Evolutionary conservation across 2,888 invertebrate genomes (phyloP).

Genomic region (Protodeltote pygarga): DNA sequence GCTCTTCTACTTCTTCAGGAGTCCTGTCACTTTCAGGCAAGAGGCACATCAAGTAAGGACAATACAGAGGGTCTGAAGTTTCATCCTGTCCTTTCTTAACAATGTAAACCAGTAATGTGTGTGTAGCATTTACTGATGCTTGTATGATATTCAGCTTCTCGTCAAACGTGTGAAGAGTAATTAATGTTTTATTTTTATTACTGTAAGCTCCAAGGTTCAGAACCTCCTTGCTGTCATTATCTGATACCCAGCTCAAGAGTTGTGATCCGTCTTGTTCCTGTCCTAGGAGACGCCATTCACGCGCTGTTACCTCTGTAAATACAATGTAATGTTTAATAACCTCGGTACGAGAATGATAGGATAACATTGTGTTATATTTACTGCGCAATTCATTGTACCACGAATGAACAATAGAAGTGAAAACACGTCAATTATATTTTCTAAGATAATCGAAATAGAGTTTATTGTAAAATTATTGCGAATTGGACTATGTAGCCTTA

Average conservation of each 20-base stretch:
- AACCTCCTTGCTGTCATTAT: slow-evolving; percentile 60
- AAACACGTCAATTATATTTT: neutral
- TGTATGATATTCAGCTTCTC: slow-evolving; percentile 91
- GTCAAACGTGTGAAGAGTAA: slow-evolving; percentile 88
- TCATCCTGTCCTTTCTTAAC: slow-evolving; percentile 83
- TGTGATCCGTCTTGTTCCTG: slow-evolving; percentile 93
- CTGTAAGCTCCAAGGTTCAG: slow-evolving; percentile 88
- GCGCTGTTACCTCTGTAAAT: slow-evolving; percentile 87
- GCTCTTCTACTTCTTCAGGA: slow-evolving; percentile 78
- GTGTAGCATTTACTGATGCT: slow-evolving; percentile 91
- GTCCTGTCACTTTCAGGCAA: slow-evolving; percentile 71
- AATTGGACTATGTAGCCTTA: slow-evolving; percentile 4
- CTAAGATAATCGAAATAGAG: slow-evolving; percentile 1
- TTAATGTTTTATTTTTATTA: slow-evolving; percentile 86
- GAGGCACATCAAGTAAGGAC: slow-evolving; percentile 88
- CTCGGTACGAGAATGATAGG: neutral
- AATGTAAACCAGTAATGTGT: slow-evolving; percentile 90
- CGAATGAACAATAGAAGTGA: neutral
- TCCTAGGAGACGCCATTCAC: slow-evolving; percentile 93
- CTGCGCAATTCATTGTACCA: slow-evolving; percentile 5
- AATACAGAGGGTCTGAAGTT: slow-evolving; percentile 83
- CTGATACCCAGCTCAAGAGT: slow-evolving; percentile 89
- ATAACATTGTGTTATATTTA: neutral
- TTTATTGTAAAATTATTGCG: neutral
- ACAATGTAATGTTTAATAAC: slow-evolving; percentile 4